Evolutionary conservation across 2,113 vertebrate species (phyloP), one percentile per base, ranked within the genome.

Genomic region (Redunca redunca): DNA sequence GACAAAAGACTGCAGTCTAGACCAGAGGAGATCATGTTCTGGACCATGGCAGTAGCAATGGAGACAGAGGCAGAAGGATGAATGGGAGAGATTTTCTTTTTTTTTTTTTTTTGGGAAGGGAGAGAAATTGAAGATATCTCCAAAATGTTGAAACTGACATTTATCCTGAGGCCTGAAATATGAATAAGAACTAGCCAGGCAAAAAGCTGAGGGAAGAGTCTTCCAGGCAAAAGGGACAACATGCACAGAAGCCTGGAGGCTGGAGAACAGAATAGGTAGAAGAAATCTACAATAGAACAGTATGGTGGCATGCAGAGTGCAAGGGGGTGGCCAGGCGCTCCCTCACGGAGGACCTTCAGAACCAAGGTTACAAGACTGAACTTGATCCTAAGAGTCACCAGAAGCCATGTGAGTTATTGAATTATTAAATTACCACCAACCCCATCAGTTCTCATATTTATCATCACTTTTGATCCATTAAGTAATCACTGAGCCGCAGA

Each of bases 331-430:
- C n/a, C n/a, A 7, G 50, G 12, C 2, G 2, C 43, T 92, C 14
- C 15, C 55, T 48, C 50, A 71, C 3, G 6, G 46, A 93, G n/a
- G 30, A 50, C 43, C 40, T 64, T 87, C 5, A 30, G 90, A 86
- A 83, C 53, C 26, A 90, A 53, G 55, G 7, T 82, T 82, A 64
- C 1, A 40, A 94, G 33, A 53, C 46, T 6, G 6, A 30, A 80
- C 62, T 85, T 83, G 11, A 71, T 86, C 33, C 67, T 94, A 81
- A 81, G 40, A 78, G 81, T 40, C 43, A 87, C 74, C 1, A 13
- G 92, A 94, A 96, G 52, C n/a, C 74, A 83, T n/a, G 33, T 43
- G 80, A 17, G 28, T 82, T 94, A 74, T 25, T 94, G 60, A 96
- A 88, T 88, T 88, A 58, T 48, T 94, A 88, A 74, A 74, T 94